Evolutionary conservation across 2,888 invertebrate species (phyloP), one percentile per base, ranked within the genome.

Genomic region (Notocelia uddmanniana): DNA sequence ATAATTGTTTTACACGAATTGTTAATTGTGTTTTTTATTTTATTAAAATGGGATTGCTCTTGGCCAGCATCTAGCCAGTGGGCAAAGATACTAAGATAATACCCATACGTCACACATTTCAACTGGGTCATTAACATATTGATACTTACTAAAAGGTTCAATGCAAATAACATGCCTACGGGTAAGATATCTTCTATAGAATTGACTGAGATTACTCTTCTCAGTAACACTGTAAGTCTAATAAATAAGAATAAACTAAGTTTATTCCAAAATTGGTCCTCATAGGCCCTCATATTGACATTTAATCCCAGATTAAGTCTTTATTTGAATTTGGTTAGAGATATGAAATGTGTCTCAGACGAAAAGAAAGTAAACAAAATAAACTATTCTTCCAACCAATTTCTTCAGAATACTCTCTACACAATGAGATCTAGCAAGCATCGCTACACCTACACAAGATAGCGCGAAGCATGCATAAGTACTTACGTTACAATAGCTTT

Each of bases 361-460:
- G 18, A 18, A 63, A 63, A 15, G 64, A 64, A 54, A 64, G 64
- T 64, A 18, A 23, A 45, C 45, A 45, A 23, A 64, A 64, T 21
- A 31, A 57, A 31, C 10, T 26, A 63, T 34, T 18, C 37, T 64
- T 64, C 52, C 52, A 37, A 6, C 34, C 64, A 54, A 64, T 64
- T 64, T 64, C 64, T 23, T 23, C 64, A 15, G 52, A 37, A 54
- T 64, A 50, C 48, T 31, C 9, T 26, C 26, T 6, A 23, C 48
- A 63, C 63, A 63, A 63, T 52, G 52, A 19, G 26, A n/a, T 41
- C 13, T 9, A 15, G 26, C 48, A 50, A 19, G 63, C 52, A 13
- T 63, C 13, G 21, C 50, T 63, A 21, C 63, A 62, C 62, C 50
- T 63, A 21, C 63, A 62, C 62, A 48, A 21, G 21, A 45, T 26